A percentile compares a stretch with the other conserved stretches of the same genome.
These are phyloP conservation scores for Zaprionus capensis DNA, from an alignment of 1,140 invertebrate species.

Conservation along the genomic window DNA sequence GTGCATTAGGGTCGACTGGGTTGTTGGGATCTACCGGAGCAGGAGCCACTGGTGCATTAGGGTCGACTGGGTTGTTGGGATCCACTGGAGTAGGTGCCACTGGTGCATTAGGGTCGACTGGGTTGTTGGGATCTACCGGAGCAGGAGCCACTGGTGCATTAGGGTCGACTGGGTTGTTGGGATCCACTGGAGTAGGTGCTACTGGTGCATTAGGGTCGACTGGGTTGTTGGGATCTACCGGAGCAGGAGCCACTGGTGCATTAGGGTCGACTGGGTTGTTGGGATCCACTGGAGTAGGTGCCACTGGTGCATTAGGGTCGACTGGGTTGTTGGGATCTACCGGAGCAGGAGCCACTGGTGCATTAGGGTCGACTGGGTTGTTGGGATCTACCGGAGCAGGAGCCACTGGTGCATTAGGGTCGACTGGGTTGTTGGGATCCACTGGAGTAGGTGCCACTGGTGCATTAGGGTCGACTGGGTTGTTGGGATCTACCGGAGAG, in stretches of 20 bases:
- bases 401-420: not conserved
- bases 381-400: not conserved
- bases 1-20: not conserved
- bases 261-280: not conserved
- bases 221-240: not conserved
- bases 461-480: conserved; percentile 26
- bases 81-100: not conserved
- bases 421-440: not conserved
- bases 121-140: not conserved
- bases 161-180: not conserved
- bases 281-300: not conserved
- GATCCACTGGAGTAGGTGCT: not conserved
- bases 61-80: not conserved
- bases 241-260: not conserved
- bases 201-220: not conserved
- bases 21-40: not conserved
- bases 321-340: not conserved
- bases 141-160: not conserved
- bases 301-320: not conserved
- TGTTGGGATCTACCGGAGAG: conserved; percentile 8
- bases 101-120: not conserved
- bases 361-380: not conserved
- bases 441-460: not conserved
- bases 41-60: not conserved
- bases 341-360: not conserved